These are phyloP conservation scores for Synanthedon tipuliformis DNA, from an alignment of 2,888 invertebrate species.

Conservation along the genomic window DNA sequence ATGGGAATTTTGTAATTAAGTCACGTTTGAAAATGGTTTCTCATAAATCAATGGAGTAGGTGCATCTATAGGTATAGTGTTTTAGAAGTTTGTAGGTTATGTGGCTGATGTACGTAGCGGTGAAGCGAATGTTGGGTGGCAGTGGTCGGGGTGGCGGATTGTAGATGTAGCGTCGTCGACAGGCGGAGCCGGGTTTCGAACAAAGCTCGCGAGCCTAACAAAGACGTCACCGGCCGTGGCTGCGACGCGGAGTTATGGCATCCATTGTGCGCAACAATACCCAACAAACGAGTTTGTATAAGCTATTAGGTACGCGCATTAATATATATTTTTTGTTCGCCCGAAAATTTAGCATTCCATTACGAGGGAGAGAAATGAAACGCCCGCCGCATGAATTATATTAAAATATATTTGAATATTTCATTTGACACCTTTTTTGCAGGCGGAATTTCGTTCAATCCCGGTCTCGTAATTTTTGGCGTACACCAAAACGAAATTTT, in stretches of 20 bases:
- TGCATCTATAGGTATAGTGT: too few species aligned
- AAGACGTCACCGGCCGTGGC: constrained; percentile 70
- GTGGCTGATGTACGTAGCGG: neutral
- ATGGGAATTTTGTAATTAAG: constrained; percentile 13
- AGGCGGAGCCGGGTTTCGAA: constrained; percentile 54
- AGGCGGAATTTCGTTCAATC: constrained; percentile 67
- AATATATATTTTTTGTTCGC: constrained; percentile 71
- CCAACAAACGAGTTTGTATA: constrained; percentile 72
- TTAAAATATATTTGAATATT: constrained; percentile 72
- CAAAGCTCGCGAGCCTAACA: constrained; percentile 64
- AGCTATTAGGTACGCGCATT: constrained; percentile 72
- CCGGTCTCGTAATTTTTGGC: constrained; percentile 65
- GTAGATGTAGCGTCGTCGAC: constrained; percentile 43
- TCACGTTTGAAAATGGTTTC: neutral
- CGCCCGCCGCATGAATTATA: constrained; percentile 71
- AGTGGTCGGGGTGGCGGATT: constrained; percentile 21
- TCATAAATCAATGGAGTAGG: too few species aligned
- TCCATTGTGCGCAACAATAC: constrained; percentile 71
- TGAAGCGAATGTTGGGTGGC: neutral
- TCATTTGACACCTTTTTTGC: constrained; percentile 71
- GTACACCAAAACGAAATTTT: constrained; percentile 60
- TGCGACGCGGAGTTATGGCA: constrained; percentile 69
- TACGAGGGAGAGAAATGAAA: constrained; percentile 71
- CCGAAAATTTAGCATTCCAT: constrained; percentile 71
- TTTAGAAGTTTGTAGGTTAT: neutral